Base-by-base conservation (phyloP, 1,140 invertebrate species). In the Eueides isabella region DNA sequence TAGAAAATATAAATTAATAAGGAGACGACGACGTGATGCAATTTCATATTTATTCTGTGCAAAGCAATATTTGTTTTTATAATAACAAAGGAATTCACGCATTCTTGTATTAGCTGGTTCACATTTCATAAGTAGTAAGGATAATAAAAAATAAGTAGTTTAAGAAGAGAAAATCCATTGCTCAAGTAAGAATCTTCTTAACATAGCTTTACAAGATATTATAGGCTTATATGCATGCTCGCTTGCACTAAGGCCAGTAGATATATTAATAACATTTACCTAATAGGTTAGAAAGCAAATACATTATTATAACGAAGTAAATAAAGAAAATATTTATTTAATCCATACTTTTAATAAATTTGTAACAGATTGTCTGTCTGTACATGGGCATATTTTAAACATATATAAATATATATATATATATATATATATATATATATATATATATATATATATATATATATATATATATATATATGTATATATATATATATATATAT, bases 101-200 rank as follows among this genome's bases (percentile, higher is more conserved):
- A 2, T 26, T 38, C 5, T 38, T 55, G 23, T 55, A 26, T 23
- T 55, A 55, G 7, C 11, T 11, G 7, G 11, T 55, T 23, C 19
- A 26, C 12, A 26, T 26, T 55, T 12, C 48, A 11, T 55, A 55
- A 55, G 23, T 23, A 55, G 11, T 55, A 12, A 26, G 26, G 48
- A 55, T 55, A 55, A 55, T 55, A 55, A 55, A 48, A 55, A 55
- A 55, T 55, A 55, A 55, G 48, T 26, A 26, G 48, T 55, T 23
- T 55, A 55, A 26, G 19, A 55, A 55, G 26, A 11, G 9, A 55
- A 12, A 4, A 23, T 55, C 19, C 19, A 23, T 26, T 26, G 26
- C 48, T 55, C n/a, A 26, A 55, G 19, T 55, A 55, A 9, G 48
- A 55, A 55, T 55, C 48, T 23, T 55, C 48, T 55, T 55, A 55